These are phyloP conservation scores for Clarias gariepinus DNA, from an alignment of 2,113 vertebrate species.

Conservation along the genomic window DNA sequence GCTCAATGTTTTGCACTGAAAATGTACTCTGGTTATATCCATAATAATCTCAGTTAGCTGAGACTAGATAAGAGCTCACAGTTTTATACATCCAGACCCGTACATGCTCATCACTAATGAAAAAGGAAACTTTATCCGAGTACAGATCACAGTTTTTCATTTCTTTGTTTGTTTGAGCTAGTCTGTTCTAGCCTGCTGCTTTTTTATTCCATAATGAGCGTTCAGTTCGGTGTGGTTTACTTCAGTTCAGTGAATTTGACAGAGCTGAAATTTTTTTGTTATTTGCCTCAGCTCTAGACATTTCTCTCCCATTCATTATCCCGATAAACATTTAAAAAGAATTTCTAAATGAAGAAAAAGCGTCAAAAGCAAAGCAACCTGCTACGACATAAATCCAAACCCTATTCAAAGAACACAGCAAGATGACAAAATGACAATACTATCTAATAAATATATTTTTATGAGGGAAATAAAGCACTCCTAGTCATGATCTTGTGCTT, in stretches of 20 bases:
- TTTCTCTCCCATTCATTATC: not conserved
- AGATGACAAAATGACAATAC: not conserved
- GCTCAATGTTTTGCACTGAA: not conserved
- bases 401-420: not conserved
- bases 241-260: not conserved
- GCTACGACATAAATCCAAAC: not conserved
- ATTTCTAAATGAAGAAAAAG: not conserved
- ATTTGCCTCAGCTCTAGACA: not conserved
- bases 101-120: not conserved
- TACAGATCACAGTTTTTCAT: not conserved
- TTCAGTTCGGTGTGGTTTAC: not conserved
- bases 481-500: not conserved
- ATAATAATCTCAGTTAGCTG: conserved; percentile 2
- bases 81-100: not conserved
- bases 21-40: not conserved
- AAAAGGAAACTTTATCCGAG: not conserved
- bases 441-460: not conserved
- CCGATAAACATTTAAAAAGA: not conserved
- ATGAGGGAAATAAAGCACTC: not conserved
- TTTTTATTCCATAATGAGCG: not conserved
- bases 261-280: not conserved
- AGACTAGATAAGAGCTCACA: conserved; percentile 20
- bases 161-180: not conserved
- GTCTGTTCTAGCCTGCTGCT: not conserved
- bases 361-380: not conserved